These are phyloP conservation scores for Pitta sordida DNA, from an alignment of 2,113 vertebrate species.

Conservation along the genomic window DNA sequence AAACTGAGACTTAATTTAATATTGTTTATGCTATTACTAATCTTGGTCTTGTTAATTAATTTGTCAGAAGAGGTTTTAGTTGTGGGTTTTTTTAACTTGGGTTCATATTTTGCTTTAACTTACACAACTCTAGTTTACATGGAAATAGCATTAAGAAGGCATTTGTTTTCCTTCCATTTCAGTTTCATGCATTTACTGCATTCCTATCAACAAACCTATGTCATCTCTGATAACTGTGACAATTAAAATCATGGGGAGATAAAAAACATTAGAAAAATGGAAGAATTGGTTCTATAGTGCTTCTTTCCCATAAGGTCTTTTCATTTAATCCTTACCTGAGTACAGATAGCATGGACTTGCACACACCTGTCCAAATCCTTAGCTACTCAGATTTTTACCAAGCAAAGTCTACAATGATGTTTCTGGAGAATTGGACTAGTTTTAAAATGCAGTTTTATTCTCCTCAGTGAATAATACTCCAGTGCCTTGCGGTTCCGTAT, in stretches of 20 bases:
- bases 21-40: neutral
- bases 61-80: neutral
- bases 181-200: neutral
- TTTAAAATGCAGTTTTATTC: neutral
- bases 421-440: neutral
- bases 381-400: neutral
- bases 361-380: neutral
- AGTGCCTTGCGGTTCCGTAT: neutral
- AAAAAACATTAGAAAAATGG: neutral
- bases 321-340: neutral
- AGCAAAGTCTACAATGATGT: neutral
- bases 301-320: neutral
- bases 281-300: neutral
- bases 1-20: neutral
- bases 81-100: accelerated
- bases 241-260: neutral
- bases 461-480: neutral
- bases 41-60: neutral
- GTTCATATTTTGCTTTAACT: neutral
- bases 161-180: neutral
- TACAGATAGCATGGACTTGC: neutral
- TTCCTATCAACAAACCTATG: neutral
- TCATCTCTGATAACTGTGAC: neutral
- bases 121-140: neutral
- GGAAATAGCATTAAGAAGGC: neutral